Evolutionary conservation across 2,797 vertebrate species (phyloP).

Genomic region (Amphiprion clarkii): DNA sequence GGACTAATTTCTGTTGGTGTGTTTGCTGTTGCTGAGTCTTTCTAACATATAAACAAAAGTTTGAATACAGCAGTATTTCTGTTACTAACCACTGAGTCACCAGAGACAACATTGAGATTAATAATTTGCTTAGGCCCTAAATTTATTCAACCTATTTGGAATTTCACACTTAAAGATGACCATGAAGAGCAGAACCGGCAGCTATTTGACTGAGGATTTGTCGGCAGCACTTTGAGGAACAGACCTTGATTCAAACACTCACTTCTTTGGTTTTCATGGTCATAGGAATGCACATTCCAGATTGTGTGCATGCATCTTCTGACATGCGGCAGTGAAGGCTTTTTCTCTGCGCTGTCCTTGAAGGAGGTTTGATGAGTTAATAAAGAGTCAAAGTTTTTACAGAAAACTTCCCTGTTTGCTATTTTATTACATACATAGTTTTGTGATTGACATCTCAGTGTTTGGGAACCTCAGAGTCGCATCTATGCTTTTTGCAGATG

Average conservation of each 20-base stretch:
- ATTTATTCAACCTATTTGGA: not conserved
- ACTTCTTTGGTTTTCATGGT: not conserved
- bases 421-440: too few species aligned
- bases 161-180: not conserved
- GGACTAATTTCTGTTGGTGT: too few species aligned
- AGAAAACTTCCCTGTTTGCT: too few species aligned
- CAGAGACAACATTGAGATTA: not conserved
- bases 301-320: not conserved
- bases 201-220: not conserved
- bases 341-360: constrained; percentile 24
- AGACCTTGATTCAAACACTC: constrained; percentile 4
- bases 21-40: too few species aligned
- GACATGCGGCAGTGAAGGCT: constrained; percentile 3
- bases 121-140: not conserved
- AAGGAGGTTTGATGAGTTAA: constrained; percentile 12
- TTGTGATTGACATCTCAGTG: too few species aligned
- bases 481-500: too few species aligned
- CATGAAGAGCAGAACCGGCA: not conserved
- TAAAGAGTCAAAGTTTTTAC: not conserved
- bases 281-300: too few species aligned
- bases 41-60: not conserved
- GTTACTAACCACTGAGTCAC: not conserved
- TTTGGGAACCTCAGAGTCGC: too few species aligned
- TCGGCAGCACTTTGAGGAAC: not conserved
- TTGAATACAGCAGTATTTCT: not conserved